Base-by-base conservation (phyloP, 2,113 vertebrate species). In the Calidris pugnax region DNA sequence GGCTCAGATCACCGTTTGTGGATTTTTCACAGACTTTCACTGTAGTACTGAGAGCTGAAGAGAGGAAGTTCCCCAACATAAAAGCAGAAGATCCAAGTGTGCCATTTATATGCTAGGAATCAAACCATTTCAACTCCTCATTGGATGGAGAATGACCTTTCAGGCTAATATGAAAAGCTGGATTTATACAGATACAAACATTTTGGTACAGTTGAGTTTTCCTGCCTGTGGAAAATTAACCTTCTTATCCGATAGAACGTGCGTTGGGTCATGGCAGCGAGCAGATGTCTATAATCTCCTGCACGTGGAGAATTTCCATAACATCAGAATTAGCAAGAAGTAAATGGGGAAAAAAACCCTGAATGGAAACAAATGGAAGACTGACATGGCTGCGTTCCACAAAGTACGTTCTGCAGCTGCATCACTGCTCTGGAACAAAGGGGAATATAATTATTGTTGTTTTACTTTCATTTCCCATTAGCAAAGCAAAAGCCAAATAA, bases 271-370 rank as follows among this genome's bases (percentile, higher is more conserved):
- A 87, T 21, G 77, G 73, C 48, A 64, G 77, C 2, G 56, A 95
- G 87, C 93, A 95, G 96, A 91, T 82, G 91, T 94, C 89, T 87
- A 60, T 94, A 95, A 97, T 97, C 94, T 95, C 95, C 71, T 1
- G 35, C 94, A 95, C 18, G 18, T 91, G 84, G 93, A 97, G 77
- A 95, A 97, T 95, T 95, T 95, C 94, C 73, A 45, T 95, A 95
- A 82, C 91, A 92, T 82, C 93, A 95, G 91, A 95, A 95, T 96
- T 96, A 95, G 51, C 87, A 96, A 94, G 89, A 78, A 95, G 74
- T 72, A 94, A 94, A 93, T 64, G 64, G 76, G 59, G 43, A 1
- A 10, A 85, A 90, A 92, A 20, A 2, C 23, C 37, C 72, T 91
- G 95, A 92, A 96, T 71, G 69, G 84, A 94, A 94, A 92, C 91